Base-by-base conservation (phyloP, 2,797 vertebrate species). In the Ptychadena robeensis region DNA sequence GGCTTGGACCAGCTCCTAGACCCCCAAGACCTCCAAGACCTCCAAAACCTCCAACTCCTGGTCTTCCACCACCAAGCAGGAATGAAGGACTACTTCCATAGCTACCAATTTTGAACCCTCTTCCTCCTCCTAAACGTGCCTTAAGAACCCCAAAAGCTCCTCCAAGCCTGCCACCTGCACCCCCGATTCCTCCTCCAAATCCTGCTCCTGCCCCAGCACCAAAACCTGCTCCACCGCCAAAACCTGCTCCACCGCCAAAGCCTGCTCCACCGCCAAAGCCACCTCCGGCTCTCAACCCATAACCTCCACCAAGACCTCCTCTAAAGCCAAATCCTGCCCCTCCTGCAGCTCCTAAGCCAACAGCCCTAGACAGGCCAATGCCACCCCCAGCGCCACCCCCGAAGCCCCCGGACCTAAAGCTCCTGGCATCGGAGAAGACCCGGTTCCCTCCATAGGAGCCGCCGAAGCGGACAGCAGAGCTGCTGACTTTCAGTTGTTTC, bases 391-490 rank as follows among this genome's bases (percentile, higher is more conserved):
- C 72, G 0, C 25, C 74, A 15, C 53, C 48, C 2, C 63, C 69
- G 9, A 12, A 28, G 31, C 28, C 70, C 1, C 83, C 34, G 10
- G 73, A 38, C 9, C 86, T 86, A 64, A 57, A 81, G 15, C 79
- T 18, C 0, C 82, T 65, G 44, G 18, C 67, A 1, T 82, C 74
- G 0, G 87, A 77, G 67, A 91, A 90, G 68, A 92, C 73, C 61
- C 71, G 82, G 86, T 89, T 92, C 65, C 91, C 82, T 37, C 88
- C 88, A 80, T 92, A 92, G 25, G 87, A 88, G 76, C 87, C 91
- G 10, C 91, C 90, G 35, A 82, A 90, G 85, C 90, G 88, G 81
- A 92, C 91, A 12, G 89, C 88, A 12, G 85, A 85, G 66, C 91
- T 89, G 78, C 85, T 88, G 85, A 91, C 68, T 82, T 79, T 88